Base-by-base conservation (phyloP, 2,113 vertebrate genomes). In the Salvelinus alpinus region DNA sequence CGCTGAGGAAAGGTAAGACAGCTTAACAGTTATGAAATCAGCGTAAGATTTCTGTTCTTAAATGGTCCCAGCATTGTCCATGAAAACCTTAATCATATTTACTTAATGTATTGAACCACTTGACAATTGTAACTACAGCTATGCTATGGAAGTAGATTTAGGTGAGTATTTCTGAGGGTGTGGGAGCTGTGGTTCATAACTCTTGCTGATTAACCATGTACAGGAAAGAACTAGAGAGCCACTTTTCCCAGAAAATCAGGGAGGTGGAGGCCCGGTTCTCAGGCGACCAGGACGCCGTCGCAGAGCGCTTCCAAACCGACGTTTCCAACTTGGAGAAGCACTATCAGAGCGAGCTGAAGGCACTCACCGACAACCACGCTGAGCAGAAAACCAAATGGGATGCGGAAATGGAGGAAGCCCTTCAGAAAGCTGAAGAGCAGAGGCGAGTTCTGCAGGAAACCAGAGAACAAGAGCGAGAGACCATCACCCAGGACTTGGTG, bases 191-290 rank as follows among this genome's bases (percentile, higher is more conserved):
- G 81, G 59, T n/a, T 57, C 72, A 65, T 91, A 85, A 91, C 75
- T 64, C 6, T 79, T 31, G 51, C 72, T 90, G 80, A 87, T 84
- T 91, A 93, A 95, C 92, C 88, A 82, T 78, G 87, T 94, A 83
- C 96, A 99, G 97, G 96, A 90, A 78, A 88, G 94, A 94, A 86
- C 84, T 96, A 82, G 93, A 95, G 91, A 91, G 79, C 87, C 94
- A 95, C 88, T 97, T 88, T 94, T 90, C 89, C 70, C 94, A 94
- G 91, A 96, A 93, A 94, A 89, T 94, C 75, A 91, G 84, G 80
- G 88, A 92, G 34, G 88, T 94, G 74, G 95, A 97, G 87, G 91
- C 86, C 72, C 92, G 92, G 74, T 96, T 94, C 90, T 92, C 92
- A 73, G 84, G 76, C 7, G 93, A 95, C 62, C 94, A 93, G 75